A percentile compares a stretch with the other conserved stretches of the same genome.
Evolutionary conservation across 2,888 invertebrate species (phyloP).

Genomic region (Noctuana brunneofusca): DNA sequence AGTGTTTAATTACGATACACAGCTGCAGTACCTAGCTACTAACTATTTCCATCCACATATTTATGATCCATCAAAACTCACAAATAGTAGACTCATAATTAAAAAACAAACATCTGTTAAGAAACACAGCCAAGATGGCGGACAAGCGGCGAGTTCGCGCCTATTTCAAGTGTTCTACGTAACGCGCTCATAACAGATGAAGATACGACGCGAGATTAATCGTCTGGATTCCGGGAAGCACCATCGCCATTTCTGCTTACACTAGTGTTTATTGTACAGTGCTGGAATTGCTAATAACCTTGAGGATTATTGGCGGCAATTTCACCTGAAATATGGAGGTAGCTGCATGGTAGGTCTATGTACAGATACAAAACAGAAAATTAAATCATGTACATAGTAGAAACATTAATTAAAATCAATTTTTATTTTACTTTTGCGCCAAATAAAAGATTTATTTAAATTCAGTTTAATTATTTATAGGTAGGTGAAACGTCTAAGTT

Average conservation of each 20-base stretch:
- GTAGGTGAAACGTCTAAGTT: too few relatives aligned
- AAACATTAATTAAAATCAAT: too few relatives aligned
- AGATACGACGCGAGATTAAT: slow-evolving; percentile 51
- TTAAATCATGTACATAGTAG: too few relatives aligned
- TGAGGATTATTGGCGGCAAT: background rate
- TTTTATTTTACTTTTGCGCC: too few relatives aligned
- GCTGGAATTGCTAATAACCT: background rate
- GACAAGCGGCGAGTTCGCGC: slow-evolving; percentile 37
- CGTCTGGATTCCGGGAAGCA: slow-evolving; percentile 32
- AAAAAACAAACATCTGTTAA: background rate
- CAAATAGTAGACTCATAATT: background rate
- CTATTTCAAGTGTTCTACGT: slow-evolving; percentile 57
- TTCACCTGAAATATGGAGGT: background rate
- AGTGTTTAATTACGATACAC: too few relatives aligned
- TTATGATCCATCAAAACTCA: too few relatives aligned
- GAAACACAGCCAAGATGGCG: slow-evolving; percentile 25
- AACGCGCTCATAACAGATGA: slow-evolving; percentile 49
- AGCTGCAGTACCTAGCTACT: too few relatives aligned
- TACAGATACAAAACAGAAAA: too few relatives aligned
- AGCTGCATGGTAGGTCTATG: background rate
- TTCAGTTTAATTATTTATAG: too few relatives aligned
- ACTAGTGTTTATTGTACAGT: background rate
- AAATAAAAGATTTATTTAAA: too few relatives aligned
- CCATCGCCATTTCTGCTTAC: slow-evolving; percentile 29
- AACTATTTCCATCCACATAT: too few relatives aligned